Conservation (phyloP, 2,888 invertebrate species). For the Rotaria sp. region DNA sequence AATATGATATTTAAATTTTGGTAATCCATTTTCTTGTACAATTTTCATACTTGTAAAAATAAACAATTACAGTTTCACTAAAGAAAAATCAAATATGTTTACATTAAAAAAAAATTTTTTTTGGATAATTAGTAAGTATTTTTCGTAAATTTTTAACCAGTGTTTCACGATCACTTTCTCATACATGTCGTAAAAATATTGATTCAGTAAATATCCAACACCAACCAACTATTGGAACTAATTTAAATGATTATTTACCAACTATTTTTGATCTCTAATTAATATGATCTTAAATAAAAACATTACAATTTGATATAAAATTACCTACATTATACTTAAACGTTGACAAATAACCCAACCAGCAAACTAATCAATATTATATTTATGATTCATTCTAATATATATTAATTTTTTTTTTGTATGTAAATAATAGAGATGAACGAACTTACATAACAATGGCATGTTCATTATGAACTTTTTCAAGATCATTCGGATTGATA, state of each 20-base stretch:
- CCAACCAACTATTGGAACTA: constrained; percentile 89
- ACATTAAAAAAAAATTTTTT: constrained; percentile 67
- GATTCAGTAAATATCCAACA: constrained; percentile 90
- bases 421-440: not conserved
- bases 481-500: constrained; percentile 61
- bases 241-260: constrained; percentile 92
- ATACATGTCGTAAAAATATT: constrained; percentile 82
- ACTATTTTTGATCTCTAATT: constrained; percentile 78
- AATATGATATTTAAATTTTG: constrained; percentile 76
- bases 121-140: constrained; percentile 71
- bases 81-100: too few relatives aligned
- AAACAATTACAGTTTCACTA: too few relatives aligned
- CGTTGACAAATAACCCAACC: constrained; percentile 83
- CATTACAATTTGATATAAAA: not conserved
- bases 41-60: constrained; percentile 79
- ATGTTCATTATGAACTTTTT: constrained; percentile 73
- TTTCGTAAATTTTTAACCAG: constrained; percentile 72
- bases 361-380: constrained; percentile 85
- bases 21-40: constrained; percentile 75
- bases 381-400: constrained; percentile 75
- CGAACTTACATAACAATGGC: constrained; percentile 58
- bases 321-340: constrained; percentile 66
- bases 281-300: not conserved
- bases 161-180: constrained; percentile 77
- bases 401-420: too few relatives aligned